Conservation (phyloP, 2,888 invertebrate species). For the Thalpophila matura region DNA sequence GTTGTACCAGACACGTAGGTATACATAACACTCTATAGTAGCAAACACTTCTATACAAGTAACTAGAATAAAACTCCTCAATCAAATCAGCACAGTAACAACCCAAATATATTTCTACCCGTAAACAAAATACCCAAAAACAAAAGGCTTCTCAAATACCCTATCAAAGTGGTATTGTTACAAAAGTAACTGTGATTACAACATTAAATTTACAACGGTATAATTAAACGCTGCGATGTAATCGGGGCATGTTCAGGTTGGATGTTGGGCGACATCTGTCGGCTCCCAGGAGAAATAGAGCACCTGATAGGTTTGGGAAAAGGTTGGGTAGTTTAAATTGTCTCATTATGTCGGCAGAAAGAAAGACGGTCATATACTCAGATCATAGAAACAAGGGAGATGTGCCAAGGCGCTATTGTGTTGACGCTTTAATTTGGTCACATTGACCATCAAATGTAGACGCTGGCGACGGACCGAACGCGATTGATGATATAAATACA, state of each 20-base stretch:
- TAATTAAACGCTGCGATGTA: slow-evolving; percentile 37
- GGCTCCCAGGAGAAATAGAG: slow-evolving; percentile 2
- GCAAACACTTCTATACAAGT: background rate
- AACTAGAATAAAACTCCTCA: slow-evolving; percentile 1
- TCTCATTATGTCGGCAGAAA: background rate
- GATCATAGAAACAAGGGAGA: too few species aligned
- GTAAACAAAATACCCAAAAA: slow-evolving; percentile 33
- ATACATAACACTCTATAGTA: background rate
- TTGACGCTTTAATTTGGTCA: too few species aligned
- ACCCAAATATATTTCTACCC: slow-evolving; percentile 10
- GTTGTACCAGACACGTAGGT: too few species aligned
- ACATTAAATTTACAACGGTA: too few species aligned
- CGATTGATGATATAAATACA: too few species aligned
- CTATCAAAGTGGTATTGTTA: slow-evolving; percentile 29
- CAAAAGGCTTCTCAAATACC: slow-evolving; percentile 28
- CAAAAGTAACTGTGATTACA: slow-evolving; percentile 25
- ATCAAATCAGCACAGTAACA: slow-evolving; percentile 11
- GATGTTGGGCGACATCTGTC: slow-evolving; percentile 26
- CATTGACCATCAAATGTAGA: too few species aligned
- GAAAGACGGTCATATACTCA: background rate
- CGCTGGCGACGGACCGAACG: too few species aligned
- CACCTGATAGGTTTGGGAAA: background rate
- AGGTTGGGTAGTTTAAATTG: background rate
- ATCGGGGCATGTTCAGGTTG: slow-evolving; percentile 14
- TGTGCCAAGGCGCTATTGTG: too few species aligned